Evolutionary conservation across 1,140 invertebrate genomes (phyloP).

Genomic region (Eriosoma lanigerum): DNA sequence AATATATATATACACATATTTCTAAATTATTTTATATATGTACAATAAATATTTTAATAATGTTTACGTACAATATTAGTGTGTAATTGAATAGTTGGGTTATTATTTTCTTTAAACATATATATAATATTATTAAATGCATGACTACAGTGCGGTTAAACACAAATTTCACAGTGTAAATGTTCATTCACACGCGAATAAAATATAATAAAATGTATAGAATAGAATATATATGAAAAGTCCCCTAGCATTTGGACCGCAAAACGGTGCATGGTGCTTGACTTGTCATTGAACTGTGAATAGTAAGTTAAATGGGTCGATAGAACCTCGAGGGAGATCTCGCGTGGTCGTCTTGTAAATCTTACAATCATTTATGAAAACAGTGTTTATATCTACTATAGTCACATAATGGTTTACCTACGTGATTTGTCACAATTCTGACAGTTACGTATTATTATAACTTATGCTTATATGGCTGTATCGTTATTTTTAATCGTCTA

Average conservation of each 20-base stretch:
- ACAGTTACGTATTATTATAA: too few relatives aligned
- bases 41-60: too few relatives aligned
- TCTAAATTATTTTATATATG: too few relatives aligned
- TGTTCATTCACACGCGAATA: conserved; percentile 3
- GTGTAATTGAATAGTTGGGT: too few relatives aligned
- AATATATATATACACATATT: too few relatives aligned
- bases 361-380: conserved; percentile 21
- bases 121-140: too few relatives aligned
- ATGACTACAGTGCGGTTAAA: conserved; percentile 1
- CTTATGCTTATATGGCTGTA: too few relatives aligned
- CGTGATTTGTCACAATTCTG: not conserved
- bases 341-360: conserved; percentile 24
- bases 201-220: not conserved
- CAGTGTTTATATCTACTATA: not conserved
- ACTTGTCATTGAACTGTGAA: conserved; percentile 29
- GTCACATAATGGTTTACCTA: not conserved
- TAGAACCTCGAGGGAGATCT: not conserved
- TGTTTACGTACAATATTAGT: too few relatives aligned
- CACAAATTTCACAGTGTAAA: conserved; percentile 18
- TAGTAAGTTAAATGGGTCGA: conserved; percentile 33
- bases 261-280: not conserved
- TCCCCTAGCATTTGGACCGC: conserved; percentile 13
- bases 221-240: not conserved
- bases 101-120: too few relatives aligned
- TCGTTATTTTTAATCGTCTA: too few relatives aligned